Percentiles rank a stretch among this genome's conserved stretches.
Conservation (phyloP, 2,797 vertebrate species). For the Phoeniculus purpureus region DNA sequence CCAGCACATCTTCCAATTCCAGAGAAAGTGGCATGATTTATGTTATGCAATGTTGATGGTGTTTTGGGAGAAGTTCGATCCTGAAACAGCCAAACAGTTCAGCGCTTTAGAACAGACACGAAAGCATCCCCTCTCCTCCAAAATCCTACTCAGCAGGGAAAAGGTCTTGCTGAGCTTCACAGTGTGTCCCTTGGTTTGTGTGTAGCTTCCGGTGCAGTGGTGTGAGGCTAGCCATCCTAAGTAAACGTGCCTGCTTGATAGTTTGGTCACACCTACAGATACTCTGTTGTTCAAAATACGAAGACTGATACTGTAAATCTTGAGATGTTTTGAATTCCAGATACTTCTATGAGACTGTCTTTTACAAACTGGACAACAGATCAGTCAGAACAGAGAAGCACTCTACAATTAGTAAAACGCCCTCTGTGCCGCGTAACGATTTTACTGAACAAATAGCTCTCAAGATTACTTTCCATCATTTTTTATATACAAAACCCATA, state of each 20-base stretch:
- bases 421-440: background rate
- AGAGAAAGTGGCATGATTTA: background rate
- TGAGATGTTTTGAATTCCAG: background rate
- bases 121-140: background rate
- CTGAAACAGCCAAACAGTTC: background rate
- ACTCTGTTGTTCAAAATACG: background rate
- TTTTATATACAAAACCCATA: conserved; percentile 64
- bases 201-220: background rate
- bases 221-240: rapidly evolving
- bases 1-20: background rate
- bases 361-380: background rate
- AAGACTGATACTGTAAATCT: background rate
- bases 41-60: background rate
- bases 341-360: background rate
- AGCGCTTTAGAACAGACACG: rapidly evolving
- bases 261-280: background rate
- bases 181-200: background rate
- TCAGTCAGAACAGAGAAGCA: background rate
- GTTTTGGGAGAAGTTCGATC: background rate
- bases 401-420: background rate
- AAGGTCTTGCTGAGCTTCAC: background rate
- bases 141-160: background rate
- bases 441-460: conserved; percentile 65
- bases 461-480: conserved; percentile 25
- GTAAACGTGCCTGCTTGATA: background rate